Evolutionary conservation across 1,140 invertebrate species (phyloP).

Genomic region (Leptinotarsa defecta): DNA sequence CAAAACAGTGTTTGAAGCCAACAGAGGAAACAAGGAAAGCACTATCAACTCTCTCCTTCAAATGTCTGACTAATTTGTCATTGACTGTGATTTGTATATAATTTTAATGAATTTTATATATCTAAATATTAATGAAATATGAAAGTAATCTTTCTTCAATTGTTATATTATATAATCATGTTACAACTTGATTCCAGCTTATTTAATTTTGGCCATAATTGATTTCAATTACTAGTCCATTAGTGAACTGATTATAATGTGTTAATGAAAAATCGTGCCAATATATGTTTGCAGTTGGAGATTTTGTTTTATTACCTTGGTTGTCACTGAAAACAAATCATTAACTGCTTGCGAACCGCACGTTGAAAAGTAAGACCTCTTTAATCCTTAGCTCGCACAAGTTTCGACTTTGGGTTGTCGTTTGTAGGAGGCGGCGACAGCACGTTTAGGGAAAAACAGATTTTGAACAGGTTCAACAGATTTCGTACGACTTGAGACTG

Average conservation of each 20-base stretch:
- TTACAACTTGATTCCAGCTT: not conserved
- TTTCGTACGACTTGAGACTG: no score
- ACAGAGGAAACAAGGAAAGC: constrained; percentile 86
- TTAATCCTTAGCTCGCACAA: no score
- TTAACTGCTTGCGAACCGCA: no score
- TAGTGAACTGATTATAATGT: not conserved
- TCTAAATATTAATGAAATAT: not conserved
- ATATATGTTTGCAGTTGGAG: not conserved
- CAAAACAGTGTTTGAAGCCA: constrained; percentile 86
- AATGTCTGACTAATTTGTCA: constrained; percentile 69
- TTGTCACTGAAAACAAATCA: no score
- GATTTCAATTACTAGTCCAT: not conserved
- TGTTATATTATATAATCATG: constrained; percentile 1
- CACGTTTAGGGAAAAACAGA: no score
- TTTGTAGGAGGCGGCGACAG: no score
- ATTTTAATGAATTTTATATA: not conserved
- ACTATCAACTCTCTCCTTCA: constrained; percentile 91
- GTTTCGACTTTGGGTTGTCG: no score
- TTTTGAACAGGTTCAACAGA: no score
- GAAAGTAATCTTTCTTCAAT: not conserved
- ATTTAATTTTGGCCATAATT: not conserved
- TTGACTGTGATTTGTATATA: not conserved
- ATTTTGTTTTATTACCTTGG: no score
- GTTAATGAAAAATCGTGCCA: not conserved
- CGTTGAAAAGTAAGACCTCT: no score